These are phyloP conservation scores for Drosophila nannoptera DNA, from an alignment of 1,140 invertebrate species.

Conservation along the genomic window DNA sequence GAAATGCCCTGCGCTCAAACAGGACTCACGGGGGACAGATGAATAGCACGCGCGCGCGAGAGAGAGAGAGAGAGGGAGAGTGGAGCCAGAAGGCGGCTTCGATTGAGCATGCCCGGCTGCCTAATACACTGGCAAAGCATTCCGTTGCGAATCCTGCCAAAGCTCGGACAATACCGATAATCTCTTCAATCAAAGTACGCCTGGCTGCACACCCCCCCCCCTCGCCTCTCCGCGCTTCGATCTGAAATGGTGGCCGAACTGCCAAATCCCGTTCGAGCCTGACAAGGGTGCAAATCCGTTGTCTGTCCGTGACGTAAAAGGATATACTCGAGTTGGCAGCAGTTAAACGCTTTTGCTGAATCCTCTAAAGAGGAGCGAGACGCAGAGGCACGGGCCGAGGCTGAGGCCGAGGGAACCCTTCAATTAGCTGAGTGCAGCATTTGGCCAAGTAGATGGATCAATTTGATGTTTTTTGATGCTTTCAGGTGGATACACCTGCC, in stretches of 20 bases:
- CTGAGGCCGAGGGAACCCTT: slow-evolving; percentile 32
- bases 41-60: not conserved
- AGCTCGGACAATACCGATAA: not conserved
- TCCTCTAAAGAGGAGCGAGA: not conserved
- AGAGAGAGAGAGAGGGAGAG: not conserved
- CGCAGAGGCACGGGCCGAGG: too few species aligned
- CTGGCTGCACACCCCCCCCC: too few species aligned
- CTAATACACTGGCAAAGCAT: not conserved
- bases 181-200: too few species aligned
- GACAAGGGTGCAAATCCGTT: slow-evolving; percentile 41
- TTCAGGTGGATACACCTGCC: slow-evolving; percentile 42
- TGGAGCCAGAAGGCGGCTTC: not conserved
- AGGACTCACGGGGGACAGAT: slow-evolving; percentile 3
- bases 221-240: too few species aligned
- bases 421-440: slow-evolving; percentile 63
- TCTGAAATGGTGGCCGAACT: not conserved
- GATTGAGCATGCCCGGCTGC: not conserved
- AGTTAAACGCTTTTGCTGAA: slow-evolving; percentile 13
- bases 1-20: slow-evolving; percentile 11
- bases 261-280: slow-evolving; percentile 32
- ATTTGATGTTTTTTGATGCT: slow-evolving; percentile 14
- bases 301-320: slow-evolving; percentile 50
- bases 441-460: slow-evolving; percentile 10
- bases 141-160: not conserved
- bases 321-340: slow-evolving; percentile 20